phyloP scores from a whole-genome alignment of 2,888 invertebrate genomes.

The Metalampra italica region DNA sequence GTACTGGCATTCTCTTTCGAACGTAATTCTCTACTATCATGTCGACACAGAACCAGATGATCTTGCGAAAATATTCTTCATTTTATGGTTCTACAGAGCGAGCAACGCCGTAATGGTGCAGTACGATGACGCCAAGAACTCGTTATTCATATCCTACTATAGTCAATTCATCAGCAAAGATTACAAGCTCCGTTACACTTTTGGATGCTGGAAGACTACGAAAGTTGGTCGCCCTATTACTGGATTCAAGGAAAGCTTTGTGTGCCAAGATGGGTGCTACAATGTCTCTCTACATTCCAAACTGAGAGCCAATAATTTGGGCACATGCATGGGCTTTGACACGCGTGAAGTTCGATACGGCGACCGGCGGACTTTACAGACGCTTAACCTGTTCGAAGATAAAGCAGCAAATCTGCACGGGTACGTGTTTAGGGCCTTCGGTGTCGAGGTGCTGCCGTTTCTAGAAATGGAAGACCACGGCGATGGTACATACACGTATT shows the following conservation, averaged over 20 bases:
- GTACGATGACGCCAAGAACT: constrained; percentile 30
- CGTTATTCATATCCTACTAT: constrained; percentile 33
- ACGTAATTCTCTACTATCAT: constrained; percentile 48
- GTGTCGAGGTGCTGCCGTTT: constrained; percentile 46
- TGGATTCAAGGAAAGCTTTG: constrained; percentile 36
- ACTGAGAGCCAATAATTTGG: constrained; percentile 39
- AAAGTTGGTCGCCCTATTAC: constrained; percentile 42
- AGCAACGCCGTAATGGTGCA: constrained; percentile 46
- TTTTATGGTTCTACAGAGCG: constrained; percentile 51
- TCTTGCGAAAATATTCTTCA: constrained; percentile 48
- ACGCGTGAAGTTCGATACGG: constrained; percentile 29
- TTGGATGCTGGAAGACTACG: constrained; percentile 49
- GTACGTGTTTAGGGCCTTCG: constrained; percentile 38
- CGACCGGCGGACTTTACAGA: constrained; percentile 16
- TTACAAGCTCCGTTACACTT: constrained; percentile 30
- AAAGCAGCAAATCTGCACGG: constrained; percentile 52
- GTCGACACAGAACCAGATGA: constrained; percentile 17
- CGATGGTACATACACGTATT: constrained; percentile 39
- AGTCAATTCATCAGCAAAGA: constrained; percentile 44
- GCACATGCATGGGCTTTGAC: constrained; percentile 53
- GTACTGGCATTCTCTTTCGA: constrained; percentile 54
- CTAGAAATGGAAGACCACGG: constrained; percentile 28
- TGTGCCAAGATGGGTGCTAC: constrained; percentile 44
- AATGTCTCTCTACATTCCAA: constrained; percentile 45
- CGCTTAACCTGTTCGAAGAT: constrained; percentile 41